phyloP scores from a whole-genome alignment of 2,113 vertebrate species.

The Micronycteris hirsuta region DNA sequence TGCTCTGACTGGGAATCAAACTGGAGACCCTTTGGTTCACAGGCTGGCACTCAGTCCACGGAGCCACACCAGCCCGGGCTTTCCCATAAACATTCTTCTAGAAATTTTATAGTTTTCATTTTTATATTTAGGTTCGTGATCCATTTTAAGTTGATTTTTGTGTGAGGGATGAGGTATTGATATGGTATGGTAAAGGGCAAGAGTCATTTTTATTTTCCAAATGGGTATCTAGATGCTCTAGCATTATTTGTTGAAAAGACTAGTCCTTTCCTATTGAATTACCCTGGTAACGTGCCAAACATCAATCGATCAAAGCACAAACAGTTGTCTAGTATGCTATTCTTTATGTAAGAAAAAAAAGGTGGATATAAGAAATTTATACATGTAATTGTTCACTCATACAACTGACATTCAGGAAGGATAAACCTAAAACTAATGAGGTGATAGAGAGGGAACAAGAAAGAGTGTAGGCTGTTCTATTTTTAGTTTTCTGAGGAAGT shows the following conservation, averaged over 20 bases:
- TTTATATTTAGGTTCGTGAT: background rate
- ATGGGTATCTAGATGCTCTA: background rate
- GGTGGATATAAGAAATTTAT: background rate
- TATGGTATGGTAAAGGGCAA: background rate
- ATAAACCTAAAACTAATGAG: background rate
- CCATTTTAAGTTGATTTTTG: background rate
- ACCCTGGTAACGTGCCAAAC: background rate
- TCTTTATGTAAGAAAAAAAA: background rate
- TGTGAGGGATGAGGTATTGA: background rate
- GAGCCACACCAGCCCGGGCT: no score
- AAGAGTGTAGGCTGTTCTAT: background rate
- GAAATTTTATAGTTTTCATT: background rate
- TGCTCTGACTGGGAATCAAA: no score
- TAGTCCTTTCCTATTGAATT: background rate
- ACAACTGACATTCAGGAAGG: background rate
- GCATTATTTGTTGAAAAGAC: background rate
- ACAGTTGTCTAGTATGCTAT: background rate
- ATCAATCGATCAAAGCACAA: background rate
- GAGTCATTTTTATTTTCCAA: background rate
- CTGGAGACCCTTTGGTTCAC: no score
- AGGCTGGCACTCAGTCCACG: no score
- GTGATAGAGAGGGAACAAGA: background rate
- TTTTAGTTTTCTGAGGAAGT: no score
- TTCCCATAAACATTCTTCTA: background rate
- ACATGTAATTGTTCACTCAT: background rate